A percentile compares a stretch with the other conserved stretches of the same genome.
Evolutionary conservation across 2,797 vertebrate species (phyloP).

Genomic region (Trachurus trachurus): DNA sequence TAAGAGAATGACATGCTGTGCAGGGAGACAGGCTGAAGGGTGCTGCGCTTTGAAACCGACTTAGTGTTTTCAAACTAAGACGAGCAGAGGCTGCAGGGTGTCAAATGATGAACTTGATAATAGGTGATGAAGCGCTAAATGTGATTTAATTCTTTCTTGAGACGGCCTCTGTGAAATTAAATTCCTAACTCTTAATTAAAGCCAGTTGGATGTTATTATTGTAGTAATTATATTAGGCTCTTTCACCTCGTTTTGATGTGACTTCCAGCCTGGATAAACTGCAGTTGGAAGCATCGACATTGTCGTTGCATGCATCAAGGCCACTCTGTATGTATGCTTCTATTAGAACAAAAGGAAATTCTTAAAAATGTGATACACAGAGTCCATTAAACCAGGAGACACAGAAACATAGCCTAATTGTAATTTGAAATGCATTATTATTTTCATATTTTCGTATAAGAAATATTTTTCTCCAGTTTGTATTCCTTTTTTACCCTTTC

Average conservation of each 20-base stretch:
- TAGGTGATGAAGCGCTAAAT: constrained; percentile 53
- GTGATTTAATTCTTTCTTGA: constrained; percentile 59
- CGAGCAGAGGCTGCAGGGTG: constrained; percentile 44
- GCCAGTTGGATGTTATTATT: constrained; percentile 59
- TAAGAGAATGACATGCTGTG: constrained; percentile 16
- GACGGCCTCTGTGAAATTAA: constrained; percentile 67
- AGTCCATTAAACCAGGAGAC: constrained; percentile 9
- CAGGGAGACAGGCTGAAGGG: constrained; percentile 27
- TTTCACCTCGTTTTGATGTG: constrained; percentile 34
- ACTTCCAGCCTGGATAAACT: constrained; percentile 37
- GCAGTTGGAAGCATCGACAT: constrained; percentile 12
- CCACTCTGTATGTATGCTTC: not conserved
- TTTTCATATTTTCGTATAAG: constrained; percentile 1
- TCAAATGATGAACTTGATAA: constrained; percentile 61
- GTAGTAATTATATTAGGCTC: constrained; percentile 40
- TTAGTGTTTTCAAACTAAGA: constrained; percentile 36
- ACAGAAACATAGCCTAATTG: not conserved
- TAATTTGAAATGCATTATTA: constrained; percentile 12
- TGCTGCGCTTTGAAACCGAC: constrained; percentile 21
- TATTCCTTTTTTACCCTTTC: not conserved
- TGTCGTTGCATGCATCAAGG: constrained; percentile 12
- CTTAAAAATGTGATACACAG: constrained; percentile 14
- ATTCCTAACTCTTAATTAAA: constrained; percentile 72
- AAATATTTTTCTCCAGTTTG: constrained; percentile 16
- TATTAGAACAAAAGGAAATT: constrained; percentile 24